Base-by-base conservation (phyloP, 2,113 vertebrate species). In the Cricetomys ansorgei region DNA sequence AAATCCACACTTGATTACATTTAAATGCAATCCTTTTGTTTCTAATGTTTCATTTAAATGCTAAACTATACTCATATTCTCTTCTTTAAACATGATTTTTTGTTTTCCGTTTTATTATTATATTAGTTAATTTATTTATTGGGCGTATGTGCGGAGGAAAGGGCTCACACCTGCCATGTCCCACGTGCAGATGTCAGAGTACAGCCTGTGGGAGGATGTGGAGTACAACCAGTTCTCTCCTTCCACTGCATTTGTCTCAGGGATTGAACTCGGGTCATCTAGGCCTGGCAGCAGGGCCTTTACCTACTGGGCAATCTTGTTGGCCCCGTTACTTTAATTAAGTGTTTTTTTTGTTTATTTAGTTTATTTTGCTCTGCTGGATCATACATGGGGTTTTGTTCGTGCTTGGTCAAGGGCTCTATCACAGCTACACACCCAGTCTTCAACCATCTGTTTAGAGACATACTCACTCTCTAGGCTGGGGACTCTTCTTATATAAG, bases 31-130 rank as follows among this genome's bases (percentile, higher is more conserved):
- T 43, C 13, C 12, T 64, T 48, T 64, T 76, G n/a, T 50, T 89
- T 83, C 79, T 73, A 91, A 37, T 75, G 62, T 88, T 88, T 94
- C 87, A 83, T 79, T 69, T 91, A 92, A 65, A 72, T 88, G 11
- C 5, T 55, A 48, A 75, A 48, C 57, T 57, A 31, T 5, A 75
- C 53, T 62, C 76, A 27, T 65, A 10, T 92, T 92, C 37, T 16
- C 53, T 37, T 89, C 64, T n/a, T 64, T 93, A 75, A 87, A 88
- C 25, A 31, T 75, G 27, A 48, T 5, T 5, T 69, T 67, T 50
- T 48, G 13, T 10, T 57, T 8, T 77, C 43, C 21, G 48, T 48
- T 27, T 76, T 31, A 65, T 29, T 17, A 17, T 19, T 77, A 77
- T 7, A 55, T 79, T 53, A 34, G 55, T 37, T 55, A 19, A 55